phyloP scores from a whole-genome alignment of 1,140 invertebrate species.

The Sycobia sp. region DNA sequence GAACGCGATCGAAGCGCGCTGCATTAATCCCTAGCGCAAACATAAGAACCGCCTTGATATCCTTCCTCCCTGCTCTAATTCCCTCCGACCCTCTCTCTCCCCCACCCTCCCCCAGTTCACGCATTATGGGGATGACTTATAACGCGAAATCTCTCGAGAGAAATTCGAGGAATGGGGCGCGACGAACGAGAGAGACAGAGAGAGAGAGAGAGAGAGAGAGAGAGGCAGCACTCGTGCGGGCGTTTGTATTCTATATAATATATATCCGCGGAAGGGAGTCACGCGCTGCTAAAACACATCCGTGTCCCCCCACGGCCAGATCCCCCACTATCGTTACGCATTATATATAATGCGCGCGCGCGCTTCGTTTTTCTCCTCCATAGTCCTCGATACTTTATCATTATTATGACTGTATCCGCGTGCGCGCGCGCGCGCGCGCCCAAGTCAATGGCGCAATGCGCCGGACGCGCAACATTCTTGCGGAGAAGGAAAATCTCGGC shows the following conservation, averaged over 20 bases:
- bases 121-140: constrained; percentile 57
- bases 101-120: constrained; percentile 6
- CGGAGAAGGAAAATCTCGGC: too few relatives aligned
- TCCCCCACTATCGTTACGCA: too few relatives aligned
- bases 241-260: too few relatives aligned
- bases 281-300: constrained; percentile 44
- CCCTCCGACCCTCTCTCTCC: neutral
- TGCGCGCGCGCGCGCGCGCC: too few relatives aligned
- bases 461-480: too few relatives aligned
- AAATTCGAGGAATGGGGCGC: constrained; percentile 56
- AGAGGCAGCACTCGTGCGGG: constrained; percentile 27
- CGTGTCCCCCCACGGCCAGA: constrained; percentile 32
- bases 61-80: constrained; percentile 1
- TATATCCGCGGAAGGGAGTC: constrained; percentile 41
- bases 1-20: constrained; percentile 15
- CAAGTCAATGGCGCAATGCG: too few relatives aligned
- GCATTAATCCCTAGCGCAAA: too few relatives aligned
- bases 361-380: too few relatives aligned
- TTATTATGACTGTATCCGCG: too few relatives aligned
- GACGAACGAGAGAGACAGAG: too few relatives aligned
- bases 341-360: too few relatives aligned
- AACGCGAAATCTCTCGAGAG: constrained; percentile 61
- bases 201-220: neutral
- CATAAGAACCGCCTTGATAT: neutral
- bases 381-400: too few relatives aligned